A percentile compares a stretch with the other conserved stretches of the same genome.
Conservation (phyloP, 2,113 vertebrate species). For the Scomber japonicus region DNA sequence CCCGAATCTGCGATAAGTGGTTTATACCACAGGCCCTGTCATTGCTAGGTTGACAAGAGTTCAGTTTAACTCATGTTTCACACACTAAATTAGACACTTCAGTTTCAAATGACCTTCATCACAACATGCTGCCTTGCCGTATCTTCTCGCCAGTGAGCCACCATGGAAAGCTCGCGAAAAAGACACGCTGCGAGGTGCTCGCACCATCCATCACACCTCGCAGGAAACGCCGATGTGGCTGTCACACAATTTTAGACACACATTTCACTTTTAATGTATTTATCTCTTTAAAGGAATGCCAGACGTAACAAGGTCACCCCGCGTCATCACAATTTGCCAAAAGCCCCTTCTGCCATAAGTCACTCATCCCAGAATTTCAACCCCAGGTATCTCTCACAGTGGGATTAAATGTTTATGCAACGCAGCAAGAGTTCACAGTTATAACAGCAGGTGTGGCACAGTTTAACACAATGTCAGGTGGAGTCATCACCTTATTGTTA, state of each 20-base stretch:
- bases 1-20: slow-evolving; percentile 16
- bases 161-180: slow-evolving; percentile 44
- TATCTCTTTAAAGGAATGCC: slow-evolving; percentile 58
- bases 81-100: slow-evolving; percentile 65
- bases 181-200: slow-evolving; percentile 53
- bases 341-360: slow-evolving; percentile 47
- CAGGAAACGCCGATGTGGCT: slow-evolving; percentile 56
- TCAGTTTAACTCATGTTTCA: slow-evolving; percentile 56
- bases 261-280: slow-evolving; percentile 70
- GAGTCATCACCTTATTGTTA: slow-evolving; percentile 55
- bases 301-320: slow-evolving; percentile 76
- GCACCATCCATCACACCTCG: slow-evolving; percentile 76
- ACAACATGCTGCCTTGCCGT: slow-evolving; percentile 7
- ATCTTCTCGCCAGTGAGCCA: slow-evolving; percentile 11
- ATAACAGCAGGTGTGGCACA: slow-evolving; percentile 40
- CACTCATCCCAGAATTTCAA: slow-evolving; percentile 45
- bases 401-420: slow-evolving; percentile 61
- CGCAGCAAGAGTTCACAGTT: slow-evolving; percentile 26
- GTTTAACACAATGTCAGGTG: slow-evolving; percentile 56
- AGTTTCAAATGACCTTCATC: slow-evolving; percentile 68
- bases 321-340: slow-evolving; percentile 61
- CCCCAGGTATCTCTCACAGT: slow-evolving; percentile 51
- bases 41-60: slow-evolving; percentile 33
- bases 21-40: slow-evolving; percentile 7
- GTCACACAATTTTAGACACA: slow-evolving; percentile 46